These are phyloP conservation scores for Drosophila mojavensis DNA, from an alignment of 1,140 invertebrate genomes.

Conservation along the genomic window DNA sequence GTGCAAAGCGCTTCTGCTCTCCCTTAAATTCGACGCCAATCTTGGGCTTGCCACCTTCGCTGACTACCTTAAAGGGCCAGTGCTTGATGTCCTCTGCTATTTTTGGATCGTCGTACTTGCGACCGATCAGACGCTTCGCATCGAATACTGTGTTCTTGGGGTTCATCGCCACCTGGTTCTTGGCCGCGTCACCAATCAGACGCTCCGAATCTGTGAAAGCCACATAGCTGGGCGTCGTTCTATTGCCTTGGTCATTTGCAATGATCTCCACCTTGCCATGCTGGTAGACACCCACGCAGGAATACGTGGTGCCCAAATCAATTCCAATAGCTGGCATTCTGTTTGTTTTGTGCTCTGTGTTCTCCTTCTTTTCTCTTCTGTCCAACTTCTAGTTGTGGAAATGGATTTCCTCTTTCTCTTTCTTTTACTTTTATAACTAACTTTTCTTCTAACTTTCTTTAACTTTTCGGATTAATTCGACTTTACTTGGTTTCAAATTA, in stretches of 20 bases:
- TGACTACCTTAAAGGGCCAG: too few relatives aligned
- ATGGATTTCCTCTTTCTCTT: not conserved
- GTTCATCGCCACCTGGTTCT: too few relatives aligned
- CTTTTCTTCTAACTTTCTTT: conserved; percentile 12
- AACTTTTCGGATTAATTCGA: conserved; percentile 18
- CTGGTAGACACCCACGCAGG: conserved; percentile 91
- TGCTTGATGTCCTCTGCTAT: too few relatives aligned
- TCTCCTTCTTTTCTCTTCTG: conserved; percentile 76
- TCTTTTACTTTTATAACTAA: not conserved
- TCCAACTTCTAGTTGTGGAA: conserved; percentile 8
- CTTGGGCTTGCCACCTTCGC: too few relatives aligned
- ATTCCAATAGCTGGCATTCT: conserved; percentile 88
- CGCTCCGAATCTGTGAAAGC: too few relatives aligned
- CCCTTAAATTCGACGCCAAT: too few relatives aligned
- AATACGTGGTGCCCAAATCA: conserved; percentile 91
- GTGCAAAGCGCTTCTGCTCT: too few relatives aligned
- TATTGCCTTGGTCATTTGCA: conserved; percentile 97
- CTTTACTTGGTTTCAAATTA: conserved; percentile 6
- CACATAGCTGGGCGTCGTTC: too few relatives aligned
- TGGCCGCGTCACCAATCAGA: too few relatives aligned
- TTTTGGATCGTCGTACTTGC: too few relatives aligned
- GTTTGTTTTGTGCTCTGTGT: conserved; percentile 14
- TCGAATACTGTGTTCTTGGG: too few relatives aligned
- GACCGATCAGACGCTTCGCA: too few relatives aligned
- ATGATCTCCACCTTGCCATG: conserved; percentile 96